Conservation (phyloP, 2,797 vertebrate species). For the Enteromius afrohamiltoni region DNA sequence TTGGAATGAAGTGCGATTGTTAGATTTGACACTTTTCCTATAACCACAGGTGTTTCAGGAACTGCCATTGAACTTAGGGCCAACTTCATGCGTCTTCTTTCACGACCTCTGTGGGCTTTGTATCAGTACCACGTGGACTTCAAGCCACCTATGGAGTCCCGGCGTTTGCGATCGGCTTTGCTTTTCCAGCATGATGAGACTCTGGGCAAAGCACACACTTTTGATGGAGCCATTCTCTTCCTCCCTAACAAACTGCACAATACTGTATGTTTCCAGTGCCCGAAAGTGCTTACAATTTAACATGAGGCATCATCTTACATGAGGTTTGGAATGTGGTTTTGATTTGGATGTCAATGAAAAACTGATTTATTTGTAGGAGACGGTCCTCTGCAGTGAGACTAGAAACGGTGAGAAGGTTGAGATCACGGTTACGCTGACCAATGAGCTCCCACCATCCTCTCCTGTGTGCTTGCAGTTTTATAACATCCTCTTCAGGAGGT, state of each 20-base stretch:
- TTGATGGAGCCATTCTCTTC: constrained; percentile 88
- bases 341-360: not conserved
- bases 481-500: constrained; percentile 94
- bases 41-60: constrained; percentile 81
- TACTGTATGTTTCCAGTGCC: constrained; percentile 72
- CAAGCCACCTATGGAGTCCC: constrained; percentile 88
- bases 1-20: not conserved
- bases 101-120: constrained; percentile 90
- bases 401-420: constrained; percentile 85
- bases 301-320: not conserved
- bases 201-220: constrained; percentile 84
- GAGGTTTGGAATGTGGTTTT: not conserved
- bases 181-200: constrained; percentile 87
- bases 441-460: constrained; percentile 89
- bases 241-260: constrained; percentile 80
- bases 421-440: constrained; percentile 89
- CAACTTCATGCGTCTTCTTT: constrained; percentile 87
- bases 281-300: not conserved
- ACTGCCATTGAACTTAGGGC: constrained; percentile 76
- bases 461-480: constrained; percentile 95
- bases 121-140: constrained; percentile 93
- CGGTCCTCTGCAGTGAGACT: constrained; percentile 83
- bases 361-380: constrained; percentile 78
- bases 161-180: constrained; percentile 84
- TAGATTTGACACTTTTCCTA: not conserved